Percentiles rank a stretch among this genome's conserved stretches.
Conservation (phyloP, 2,888 invertebrate genomes). For the Xestia c-nigrum region DNA sequence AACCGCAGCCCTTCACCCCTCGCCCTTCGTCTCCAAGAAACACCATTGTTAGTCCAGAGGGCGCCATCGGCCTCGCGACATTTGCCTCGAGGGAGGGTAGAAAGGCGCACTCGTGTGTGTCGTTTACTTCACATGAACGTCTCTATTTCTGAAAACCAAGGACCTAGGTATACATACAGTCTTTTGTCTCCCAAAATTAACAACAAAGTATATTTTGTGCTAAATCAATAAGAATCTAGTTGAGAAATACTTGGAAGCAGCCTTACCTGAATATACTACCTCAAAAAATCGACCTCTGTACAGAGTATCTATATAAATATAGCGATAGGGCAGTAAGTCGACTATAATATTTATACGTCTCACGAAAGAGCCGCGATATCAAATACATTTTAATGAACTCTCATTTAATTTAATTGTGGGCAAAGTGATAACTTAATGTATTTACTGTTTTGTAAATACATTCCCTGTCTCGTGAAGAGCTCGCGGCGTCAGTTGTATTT, state of each 20-base stretch:
- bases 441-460: neutral
- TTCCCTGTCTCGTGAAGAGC: neutral
- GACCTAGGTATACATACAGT: neutral
- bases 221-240: neutral
- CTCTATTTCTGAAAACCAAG: neutral
- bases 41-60: slow-evolving; percentile 32
- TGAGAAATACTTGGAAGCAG: neutral
- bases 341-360: no score
- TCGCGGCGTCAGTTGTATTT: neutral
- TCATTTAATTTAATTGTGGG: neutral
- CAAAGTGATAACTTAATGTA: neutral
- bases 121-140: slow-evolving; percentile 11
- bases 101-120: neutral
- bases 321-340: neutral
- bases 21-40: neutral
- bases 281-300: neutral
- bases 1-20: slow-evolving; percentile 4
- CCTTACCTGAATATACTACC: neutral
- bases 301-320: neutral
- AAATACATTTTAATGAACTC: neutral
- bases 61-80: slow-evolving; percentile 4
- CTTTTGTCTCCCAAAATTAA: neutral
- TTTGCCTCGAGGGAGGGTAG: slow-evolving; percentile 6
- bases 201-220: neutral
- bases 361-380: neutral